Base-by-base conservation (phyloP, 2,113 vertebrate species). In the Megaceryle maxima region DNA sequence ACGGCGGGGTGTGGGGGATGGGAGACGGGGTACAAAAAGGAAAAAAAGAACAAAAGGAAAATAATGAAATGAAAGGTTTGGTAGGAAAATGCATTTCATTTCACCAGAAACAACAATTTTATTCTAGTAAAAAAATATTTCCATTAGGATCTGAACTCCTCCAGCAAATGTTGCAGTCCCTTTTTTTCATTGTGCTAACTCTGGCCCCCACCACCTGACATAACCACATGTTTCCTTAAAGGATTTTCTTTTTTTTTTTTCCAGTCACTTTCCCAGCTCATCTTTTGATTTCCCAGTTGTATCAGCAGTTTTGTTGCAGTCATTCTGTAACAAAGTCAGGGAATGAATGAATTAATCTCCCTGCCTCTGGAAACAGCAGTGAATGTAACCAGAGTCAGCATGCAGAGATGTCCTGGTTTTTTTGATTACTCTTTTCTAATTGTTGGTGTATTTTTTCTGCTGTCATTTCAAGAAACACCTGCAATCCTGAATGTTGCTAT, bases 251-350 rank as follows among this genome's bases (percentile, higher is more conserved):
- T 37, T 46, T 78, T 80, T 67, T 68, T 84, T 87, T 93, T 85
- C 79, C 88, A 80, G 78, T 73, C 11, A 0, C 75, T 96, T 95
- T 88, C 50, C 50, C 55, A 10, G n/a, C 79, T 92, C 63, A 39
- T 90, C 68, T 73, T 92, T 74, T 93, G 67, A 79, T 94, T 95
- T 92, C 83, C 92, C 67, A 62, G 35, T 88, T 96, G 91, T 50
- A 69, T 77, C 72, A 86, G 92, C 83, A 94, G 63, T 73, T 94
- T 88, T 90, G 83, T 39, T 88, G 73, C 41, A 88, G 41, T 90
- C 19, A 2, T 57, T 90, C 68, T 0, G 5, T 92, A 74, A 81
- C 1, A 2, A 92, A 90, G n/a, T 31, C 37, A 41, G 44, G 50
- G 72, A 88, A 80, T 44, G 74, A 87, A 83, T 57, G 85, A 90